Evolutionary conservation across 2,888 invertebrate genomes (phyloP), one percentile per base, ranked within the genome.

Genomic region (Drosophila acutilabella): DNA sequence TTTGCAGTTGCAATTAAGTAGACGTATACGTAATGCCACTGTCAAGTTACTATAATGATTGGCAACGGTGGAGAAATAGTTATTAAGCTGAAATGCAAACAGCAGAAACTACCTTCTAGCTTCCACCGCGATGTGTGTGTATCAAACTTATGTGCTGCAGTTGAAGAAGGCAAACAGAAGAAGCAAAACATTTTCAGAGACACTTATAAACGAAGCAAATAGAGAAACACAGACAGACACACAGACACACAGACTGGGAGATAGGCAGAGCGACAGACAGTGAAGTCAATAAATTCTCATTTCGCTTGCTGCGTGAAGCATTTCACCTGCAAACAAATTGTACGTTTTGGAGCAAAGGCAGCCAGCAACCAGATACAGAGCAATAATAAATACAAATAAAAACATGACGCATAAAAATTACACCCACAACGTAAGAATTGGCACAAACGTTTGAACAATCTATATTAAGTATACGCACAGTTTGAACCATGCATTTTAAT

Each of bases 301-400:
- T 85, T 89, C 70, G 71, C 68, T 68, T 48, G 65, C 59, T 76
- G 82, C 69, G 80, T 75, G 48, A 62, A 74, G 79, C 69, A 83
- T 74, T 85, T 84, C 80, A 89, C 89, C 89, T 84, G 81, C 64
- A 88, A 80, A 70, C 67, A 68, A 71, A 88, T 69, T 74, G 71
- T 68, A 54, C 47, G 53, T 52, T 62, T 62, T 61, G 65, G 58
- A 56, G 51, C 64, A 67, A 47, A 69, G 56, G 42, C 59, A 71
- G 13, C 36, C 11, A 36, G 8, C 30, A 40, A 13, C 10, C 44
- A 20, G 33, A 26, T 69, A 61, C 59, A 57, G 53, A 72, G 89
- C 81, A 87, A 89, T 85, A 85, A 85, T 85, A 85, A 85, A 85
- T 85, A 85, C 88, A 85, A 89, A 85, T 85, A 85, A 87, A 79